Evolutionary conservation across 2,797 vertebrate genomes (phyloP), one percentile per base, ranked within the genome.

Genomic region (Danio kyathit): DNA sequence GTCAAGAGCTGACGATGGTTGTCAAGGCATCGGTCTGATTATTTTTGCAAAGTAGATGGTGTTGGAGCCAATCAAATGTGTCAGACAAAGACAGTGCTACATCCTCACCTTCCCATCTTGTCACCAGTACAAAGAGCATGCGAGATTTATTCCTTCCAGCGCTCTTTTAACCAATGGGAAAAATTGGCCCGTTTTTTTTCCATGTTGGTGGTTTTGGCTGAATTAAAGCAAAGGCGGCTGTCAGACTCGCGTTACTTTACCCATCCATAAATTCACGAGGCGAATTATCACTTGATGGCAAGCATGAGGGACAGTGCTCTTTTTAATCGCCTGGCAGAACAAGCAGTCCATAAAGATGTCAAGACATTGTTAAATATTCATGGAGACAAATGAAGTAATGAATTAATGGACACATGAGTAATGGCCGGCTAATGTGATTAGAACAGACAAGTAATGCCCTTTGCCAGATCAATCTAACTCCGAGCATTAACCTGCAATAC

Each of bases 331-430:
- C 85, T 83, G 38, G 86, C 85, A 94, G 93, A 93, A 93, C 91
- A 94, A 95, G 93, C 93, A 93, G 92, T 93, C 93, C 91, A 94
- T 95, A 95, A 95, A 95, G 92, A 94, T 93, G 93, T 93, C 93
- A 94, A 94, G 94, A 94, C 93, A 93, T 93, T 87, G 90, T 95
- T 94, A 94, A 95, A 94, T 94, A 95, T 95, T 94, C 93, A 95
- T 94, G 93, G 87, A 93, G 93, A 95, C 90, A 92, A 94, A 95
- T 94, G 89, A 92, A 93, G 92, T 90, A 93, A 94, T 94, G 93
- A 94, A 94, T 93, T 92, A 94, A 93, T 92, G 92, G 92, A 93
- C 93, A 92, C 92, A 93, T 94, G 93, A 94, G 88, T 94, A 93
- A 94, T 94, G 92, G 90, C 88, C 67, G 81, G 87, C 87, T 92